phyloP scores from a whole-genome alignment of 2,888 invertebrate genomes.

The Agriopis leucophaearia region DNA sequence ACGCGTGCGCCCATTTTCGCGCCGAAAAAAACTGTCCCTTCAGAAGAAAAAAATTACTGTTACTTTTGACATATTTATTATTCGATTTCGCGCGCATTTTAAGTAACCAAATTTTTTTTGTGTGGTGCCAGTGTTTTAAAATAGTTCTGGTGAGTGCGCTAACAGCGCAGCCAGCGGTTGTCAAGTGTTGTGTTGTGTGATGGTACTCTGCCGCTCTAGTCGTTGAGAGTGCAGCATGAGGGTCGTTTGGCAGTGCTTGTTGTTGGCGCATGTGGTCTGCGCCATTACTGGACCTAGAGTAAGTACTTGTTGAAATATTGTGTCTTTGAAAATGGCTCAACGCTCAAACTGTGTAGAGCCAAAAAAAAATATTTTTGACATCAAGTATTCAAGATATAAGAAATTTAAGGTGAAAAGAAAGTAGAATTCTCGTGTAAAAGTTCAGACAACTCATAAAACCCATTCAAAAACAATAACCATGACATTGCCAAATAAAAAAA shows the following conservation, averaged over 20 bases:
- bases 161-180: constrained; percentile 44
- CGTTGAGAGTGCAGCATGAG: constrained; percentile 81
- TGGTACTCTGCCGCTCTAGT: constrained; percentile 80
- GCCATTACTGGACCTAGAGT: constrained; percentile 84
- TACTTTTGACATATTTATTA: constrained; percentile 54
- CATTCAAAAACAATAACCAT: constrained; percentile 25
- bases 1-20: constrained; percentile 69
- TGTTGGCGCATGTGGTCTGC: constrained; percentile 81
- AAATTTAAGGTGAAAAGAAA: neutral
- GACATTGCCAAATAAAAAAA: constrained; percentile 14
- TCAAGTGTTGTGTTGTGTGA: constrained; percentile 81
- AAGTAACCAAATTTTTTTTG: constrained; percentile 37
- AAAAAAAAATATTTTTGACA: neutral
- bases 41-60: constrained; percentile 34
- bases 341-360: neutral
- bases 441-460: constrained; percentile 7
- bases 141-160: constrained; percentile 61
- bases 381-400: too few relatives aligned
- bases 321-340: neutral
- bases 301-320: constrained; percentile 49
- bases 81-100: constrained; percentile 52
- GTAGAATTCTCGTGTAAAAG: neutral
- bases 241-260: constrained; percentile 74
- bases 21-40: constrained; percentile 45
- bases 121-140: constrained; percentile 60